Conservation (phyloP, 2,113 vertebrate genomes). For the Xiphophorus maculatus region DNA sequence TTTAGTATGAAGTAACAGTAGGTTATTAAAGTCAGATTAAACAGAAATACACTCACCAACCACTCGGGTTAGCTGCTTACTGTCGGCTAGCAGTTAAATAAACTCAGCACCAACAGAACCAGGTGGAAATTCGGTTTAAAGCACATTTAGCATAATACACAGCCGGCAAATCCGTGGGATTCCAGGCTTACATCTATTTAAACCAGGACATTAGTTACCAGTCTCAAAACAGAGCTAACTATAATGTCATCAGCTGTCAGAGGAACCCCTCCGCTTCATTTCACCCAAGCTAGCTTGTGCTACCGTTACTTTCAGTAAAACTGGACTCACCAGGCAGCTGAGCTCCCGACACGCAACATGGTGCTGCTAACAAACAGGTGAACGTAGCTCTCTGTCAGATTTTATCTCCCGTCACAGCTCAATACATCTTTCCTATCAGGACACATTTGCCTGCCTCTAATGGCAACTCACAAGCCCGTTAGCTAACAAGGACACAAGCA, state of each 20-base stretch:
- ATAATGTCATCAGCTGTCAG: conserved; percentile 51
- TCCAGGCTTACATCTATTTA: background rate
- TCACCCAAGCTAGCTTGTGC: conserved; percentile 10
- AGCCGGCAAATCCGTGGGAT: too few species aligned
- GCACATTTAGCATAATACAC: background rate
- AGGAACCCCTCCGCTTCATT: conserved; percentile 4
- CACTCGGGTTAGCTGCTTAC: background rate
- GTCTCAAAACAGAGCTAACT: background rate
- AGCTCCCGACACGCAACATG: conserved; percentile 80
- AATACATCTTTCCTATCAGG: conserved; percentile 67
- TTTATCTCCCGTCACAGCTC: conserved; percentile 40
- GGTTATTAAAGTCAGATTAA: background rate
- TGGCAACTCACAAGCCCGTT: conserved; percentile 38
- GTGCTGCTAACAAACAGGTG: conserved; percentile 36
- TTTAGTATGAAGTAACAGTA: background rate
- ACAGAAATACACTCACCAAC: background rate
- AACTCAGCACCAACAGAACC: background rate
- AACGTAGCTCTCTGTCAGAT: conserved; percentile 37
- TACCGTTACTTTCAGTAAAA: conserved; percentile 1
- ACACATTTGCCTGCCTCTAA: conserved; percentile 55
- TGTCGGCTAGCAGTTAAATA: background rate
- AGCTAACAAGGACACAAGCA: conserved; percentile 78
- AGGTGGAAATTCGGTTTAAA: background rate
- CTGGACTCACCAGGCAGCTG: conserved; percentile 74
- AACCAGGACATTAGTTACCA: background rate